These are phyloP conservation scores for Bombus pascuorum DNA, from an alignment of 1,140 invertebrate species.

Conservation along the genomic window DNA sequence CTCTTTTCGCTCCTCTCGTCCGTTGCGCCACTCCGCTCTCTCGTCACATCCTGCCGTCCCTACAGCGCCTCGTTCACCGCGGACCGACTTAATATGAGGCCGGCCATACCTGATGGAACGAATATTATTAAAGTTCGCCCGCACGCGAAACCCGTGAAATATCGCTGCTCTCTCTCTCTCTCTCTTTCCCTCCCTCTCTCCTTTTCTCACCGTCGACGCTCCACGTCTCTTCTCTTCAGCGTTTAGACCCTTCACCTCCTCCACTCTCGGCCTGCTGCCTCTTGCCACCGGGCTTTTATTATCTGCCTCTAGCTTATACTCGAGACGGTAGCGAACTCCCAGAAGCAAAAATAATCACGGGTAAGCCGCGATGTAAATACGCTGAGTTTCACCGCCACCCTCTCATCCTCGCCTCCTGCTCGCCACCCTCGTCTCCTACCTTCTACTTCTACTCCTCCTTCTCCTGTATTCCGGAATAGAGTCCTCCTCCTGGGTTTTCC, in stretches of 20 bases:
- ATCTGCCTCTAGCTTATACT: slow-evolving; percentile 45
- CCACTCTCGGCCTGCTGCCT: slow-evolving; percentile 50
- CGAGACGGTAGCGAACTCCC: slow-evolving; percentile 50
- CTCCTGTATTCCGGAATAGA: background rate
- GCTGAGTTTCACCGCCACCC: background rate
- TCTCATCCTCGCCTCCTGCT: background rate
- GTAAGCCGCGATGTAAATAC: slow-evolving; percentile 48
- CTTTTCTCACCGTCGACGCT: slow-evolving; percentile 1
- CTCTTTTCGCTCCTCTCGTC: slow-evolving; percentile 24
- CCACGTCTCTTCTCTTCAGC: slow-evolving; percentile 25
- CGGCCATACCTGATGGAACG: slow-evolving; percentile 81
- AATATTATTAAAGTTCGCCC: slow-evolving; percentile 83
- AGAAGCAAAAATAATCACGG: slow-evolving; percentile 52
- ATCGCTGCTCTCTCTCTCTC: slow-evolving; percentile 67
- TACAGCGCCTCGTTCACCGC: slow-evolving; percentile 56
- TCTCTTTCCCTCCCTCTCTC: background rate
- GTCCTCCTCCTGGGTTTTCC: background rate
- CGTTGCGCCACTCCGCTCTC: slow-evolving; percentile 2
- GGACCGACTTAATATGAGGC: slow-evolving; percentile 81
- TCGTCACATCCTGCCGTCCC: slow-evolving; percentile 59
- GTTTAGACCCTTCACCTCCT: slow-evolving; percentile 54
- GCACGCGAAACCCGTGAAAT: slow-evolving; percentile 81
- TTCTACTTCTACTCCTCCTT: background rate
- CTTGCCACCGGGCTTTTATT: slow-evolving; percentile 69
- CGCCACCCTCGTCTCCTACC: background rate